Evolutionary conservation across 2,888 invertebrate genomes (phyloP).

Genomic region (Cryptus armator): DNA sequence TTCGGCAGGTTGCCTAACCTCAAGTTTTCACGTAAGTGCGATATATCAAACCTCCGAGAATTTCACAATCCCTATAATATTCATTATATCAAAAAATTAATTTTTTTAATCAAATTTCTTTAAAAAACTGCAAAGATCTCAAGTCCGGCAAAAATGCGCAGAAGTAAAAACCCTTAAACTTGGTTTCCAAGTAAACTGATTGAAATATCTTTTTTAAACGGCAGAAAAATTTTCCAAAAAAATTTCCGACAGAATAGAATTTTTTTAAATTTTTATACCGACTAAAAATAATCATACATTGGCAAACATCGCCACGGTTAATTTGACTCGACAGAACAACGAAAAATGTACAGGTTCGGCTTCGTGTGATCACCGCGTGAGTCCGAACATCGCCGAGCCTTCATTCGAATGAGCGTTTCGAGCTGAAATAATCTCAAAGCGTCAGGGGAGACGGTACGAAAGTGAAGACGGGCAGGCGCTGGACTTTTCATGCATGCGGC

Average conservation of each 20-base stretch:
- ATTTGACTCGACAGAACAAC: slow-evolving; percentile 37
- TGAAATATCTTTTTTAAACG: too few species aligned
- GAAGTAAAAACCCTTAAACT: too few species aligned
- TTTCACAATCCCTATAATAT: too few species aligned
- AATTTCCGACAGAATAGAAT: too few species aligned
- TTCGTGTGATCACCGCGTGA: slow-evolving; percentile 38
- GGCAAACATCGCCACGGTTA: neutral
- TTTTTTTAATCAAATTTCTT: too few species aligned
- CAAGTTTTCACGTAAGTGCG: neutral
- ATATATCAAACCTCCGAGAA: neutral
- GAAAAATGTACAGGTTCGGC: slow-evolving; percentile 48
- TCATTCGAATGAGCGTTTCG: slow-evolving; percentile 11
- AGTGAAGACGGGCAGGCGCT: slow-evolving; percentile 42
- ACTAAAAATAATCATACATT: too few species aligned
- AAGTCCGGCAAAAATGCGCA: too few species aligned
- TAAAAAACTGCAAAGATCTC: too few species aligned
- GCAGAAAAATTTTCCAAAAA: too few species aligned
- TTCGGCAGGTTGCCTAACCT: neutral
- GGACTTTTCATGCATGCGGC: slow-evolving; percentile 49
- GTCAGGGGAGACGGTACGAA: slow-evolving; percentile 37
- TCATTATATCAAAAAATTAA: too few species aligned
- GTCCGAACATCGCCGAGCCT: slow-evolving; percentile 39
- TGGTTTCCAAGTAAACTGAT: too few species aligned
- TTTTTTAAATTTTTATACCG: too few species aligned
- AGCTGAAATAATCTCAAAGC: slow-evolving; percentile 58